Percentiles rank a stretch among this genome's conserved stretches.
Evolutionary conservation across 2,797 vertebrate genomes (phyloP).

Genomic region (Anguilla pacifica): DNA sequence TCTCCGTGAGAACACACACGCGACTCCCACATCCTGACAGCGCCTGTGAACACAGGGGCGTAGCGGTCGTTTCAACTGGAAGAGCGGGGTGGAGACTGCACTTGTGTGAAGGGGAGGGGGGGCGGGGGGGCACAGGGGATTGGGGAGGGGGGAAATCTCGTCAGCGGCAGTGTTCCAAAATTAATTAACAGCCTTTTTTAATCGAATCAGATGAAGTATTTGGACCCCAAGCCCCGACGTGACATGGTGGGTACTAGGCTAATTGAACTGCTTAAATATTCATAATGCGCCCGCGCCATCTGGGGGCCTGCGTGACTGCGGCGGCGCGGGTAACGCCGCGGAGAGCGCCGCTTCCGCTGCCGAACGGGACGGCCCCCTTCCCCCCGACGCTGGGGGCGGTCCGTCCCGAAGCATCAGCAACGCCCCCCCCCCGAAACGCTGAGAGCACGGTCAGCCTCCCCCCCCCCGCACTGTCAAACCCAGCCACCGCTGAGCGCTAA

Average conservation of each 20-base stretch:
- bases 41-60: neutral
- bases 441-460: neutral
- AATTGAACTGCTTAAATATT: slow-evolving; percentile 56
- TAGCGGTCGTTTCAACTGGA: neutral
- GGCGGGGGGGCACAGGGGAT: neutral
- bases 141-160: neutral
- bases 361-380: neutral
- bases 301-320: slow-evolving; percentile 32
- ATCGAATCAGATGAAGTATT: slow-evolving; percentile 46
- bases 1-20: neutral
- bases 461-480: neutral
- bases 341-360: neutral
- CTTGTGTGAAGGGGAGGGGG: neutral
- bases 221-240: slow-evolving; percentile 42
- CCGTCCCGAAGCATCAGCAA: neutral
- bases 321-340: neutral
- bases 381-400: neutral
- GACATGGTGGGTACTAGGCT: slow-evolving; percentile 39
- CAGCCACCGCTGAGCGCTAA: neutral
- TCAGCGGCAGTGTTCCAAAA: slow-evolving; percentile 25
- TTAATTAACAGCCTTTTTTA: slow-evolving; percentile 44
- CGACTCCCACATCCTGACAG: neutral
- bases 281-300: slow-evolving; percentile 46
- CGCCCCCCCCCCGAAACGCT: neutral
- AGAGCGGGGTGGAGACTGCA: neutral